Evolutionary conservation across 1,140 invertebrate species (phyloP), one percentile per base, ranked within the genome.

Genomic region (Calephelis nemesis): DNA sequence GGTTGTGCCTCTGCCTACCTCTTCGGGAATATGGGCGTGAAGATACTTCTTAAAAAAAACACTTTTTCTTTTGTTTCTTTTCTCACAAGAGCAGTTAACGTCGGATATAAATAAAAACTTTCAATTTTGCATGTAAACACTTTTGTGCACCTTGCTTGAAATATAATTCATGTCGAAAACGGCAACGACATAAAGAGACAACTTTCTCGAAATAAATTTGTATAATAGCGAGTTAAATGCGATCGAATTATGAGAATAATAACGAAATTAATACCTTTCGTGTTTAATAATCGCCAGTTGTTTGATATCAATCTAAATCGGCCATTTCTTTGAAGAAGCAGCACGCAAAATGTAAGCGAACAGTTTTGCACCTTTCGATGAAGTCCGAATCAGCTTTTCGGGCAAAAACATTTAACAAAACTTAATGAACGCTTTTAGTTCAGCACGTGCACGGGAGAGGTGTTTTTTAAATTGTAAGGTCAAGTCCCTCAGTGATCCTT

Each of bases 191-290:
- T 42, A 60, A 60, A 60, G 58, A 60, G 58, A 60, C 58, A 60
- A 60, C 58, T 60, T 60, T 60, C 54, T 60, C 54, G 54, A 60
- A 60, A 60, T 60, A 60, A 60, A 60, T 60, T 60, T 11, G 42
- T 10, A 15, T 60, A 60, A 60, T 60, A 40, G 54, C 54, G 54
- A 60, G 54, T 60, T 60, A 40, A 60, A 60, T 60, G 39, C 54
- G 54, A 60, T 60, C 54, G 54, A 60, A 60, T 60, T 60, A 60
- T 60, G 54, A 60, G 54, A 60, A 60, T 60, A 60, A 60, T 60
- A 60, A 60, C 54, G 54, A 60, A 60, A 60, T 60, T 60, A 60
- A 60, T 60, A 60, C 54, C 54, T 60, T 39, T 60, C 54, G 54
- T 60, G 54, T 60, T 60, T 60, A 60, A 60, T 60, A 58, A 60